Percentiles rank a stretch among this genome's conserved stretches.
These are phyloP conservation scores for Meandrusa payeni DNA, from an alignment of 2,888 invertebrate species.

Conservation along the genomic window DNA sequence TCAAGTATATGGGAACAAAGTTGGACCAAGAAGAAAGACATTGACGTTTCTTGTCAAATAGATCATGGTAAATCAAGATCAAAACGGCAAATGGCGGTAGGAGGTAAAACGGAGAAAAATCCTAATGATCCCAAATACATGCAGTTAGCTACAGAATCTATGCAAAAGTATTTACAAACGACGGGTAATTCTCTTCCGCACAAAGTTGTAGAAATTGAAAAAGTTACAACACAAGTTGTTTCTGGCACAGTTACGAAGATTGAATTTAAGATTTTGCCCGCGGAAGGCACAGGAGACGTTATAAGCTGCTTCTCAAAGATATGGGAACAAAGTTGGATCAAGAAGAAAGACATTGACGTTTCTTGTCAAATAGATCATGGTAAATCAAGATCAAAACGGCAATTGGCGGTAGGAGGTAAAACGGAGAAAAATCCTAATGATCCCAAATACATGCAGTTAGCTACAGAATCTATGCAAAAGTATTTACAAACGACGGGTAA, in stretches of 20 bases:
- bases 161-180: conserved; percentile 38
- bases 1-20: conserved; percentile 39
- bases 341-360: conserved; percentile 45
- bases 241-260: conserved; percentile 42
- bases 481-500: conserved; percentile 29
- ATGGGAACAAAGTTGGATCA: conserved; percentile 81
- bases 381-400: conserved; percentile 2
- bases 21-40: conserved; percentile 38
- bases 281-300: conserved; percentile 33
- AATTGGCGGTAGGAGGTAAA: background rate
- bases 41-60: conserved; percentile 33
- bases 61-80: conserved; percentile 20
- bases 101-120: conserved; percentile 28
- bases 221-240: conserved; percentile 40
- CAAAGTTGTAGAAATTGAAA: conserved; percentile 41
- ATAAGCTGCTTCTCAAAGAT: conserved; percentile 62
- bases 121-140: conserved; percentile 35
- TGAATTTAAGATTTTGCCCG: conserved; percentile 41
- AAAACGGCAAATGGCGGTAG: conserved; percentile 24
- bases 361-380: conserved; percentile 26
- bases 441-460: conserved; percentile 38
- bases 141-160: conserved; percentile 42
- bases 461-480: conserved; percentile 40
- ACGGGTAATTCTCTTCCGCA: conserved; percentile 33
- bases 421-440: conserved; percentile 32